phyloP scores from a whole-genome alignment of 2,113 vertebrate genomes.

The Conger conger region DNA sequence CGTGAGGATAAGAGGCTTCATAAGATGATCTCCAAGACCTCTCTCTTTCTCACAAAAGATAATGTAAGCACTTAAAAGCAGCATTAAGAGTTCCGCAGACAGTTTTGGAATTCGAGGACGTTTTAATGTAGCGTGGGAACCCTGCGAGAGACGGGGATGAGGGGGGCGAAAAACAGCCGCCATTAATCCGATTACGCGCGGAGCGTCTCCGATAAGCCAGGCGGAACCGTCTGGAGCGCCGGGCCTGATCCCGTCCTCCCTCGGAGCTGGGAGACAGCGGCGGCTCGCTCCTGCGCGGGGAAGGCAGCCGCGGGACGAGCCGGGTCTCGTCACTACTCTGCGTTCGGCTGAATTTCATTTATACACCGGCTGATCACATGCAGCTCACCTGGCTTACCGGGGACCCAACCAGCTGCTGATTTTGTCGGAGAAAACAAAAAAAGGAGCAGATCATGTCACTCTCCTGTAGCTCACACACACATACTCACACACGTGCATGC shows the following conservation, averaged over 20 bases:
- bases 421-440: no score
- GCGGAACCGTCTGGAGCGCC: neutral
- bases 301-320: no score
- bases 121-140: neutral
- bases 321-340: no score
- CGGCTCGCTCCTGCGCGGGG: neutral
- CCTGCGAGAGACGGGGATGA: neutral
- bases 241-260: neutral
- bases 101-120: neutral
- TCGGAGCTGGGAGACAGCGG: neutral
- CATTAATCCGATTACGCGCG: neutral
- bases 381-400: no score
- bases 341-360: no score
- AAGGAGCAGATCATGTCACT: no score
- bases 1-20: neutral
- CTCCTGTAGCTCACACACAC: no score
- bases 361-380: no score
- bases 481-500: no score
- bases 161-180: neutral
- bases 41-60: neutral
- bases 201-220: neutral
- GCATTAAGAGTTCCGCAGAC: neutral
- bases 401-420: no score
- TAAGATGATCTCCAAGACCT: neutral
- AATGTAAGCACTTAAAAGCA: neutral